Percentiles rank a stretch among this genome's conserved stretches.
Evolutionary conservation across 2,888 invertebrate genomes (phyloP).

Genomic region (Sinelater perroti): DNA sequence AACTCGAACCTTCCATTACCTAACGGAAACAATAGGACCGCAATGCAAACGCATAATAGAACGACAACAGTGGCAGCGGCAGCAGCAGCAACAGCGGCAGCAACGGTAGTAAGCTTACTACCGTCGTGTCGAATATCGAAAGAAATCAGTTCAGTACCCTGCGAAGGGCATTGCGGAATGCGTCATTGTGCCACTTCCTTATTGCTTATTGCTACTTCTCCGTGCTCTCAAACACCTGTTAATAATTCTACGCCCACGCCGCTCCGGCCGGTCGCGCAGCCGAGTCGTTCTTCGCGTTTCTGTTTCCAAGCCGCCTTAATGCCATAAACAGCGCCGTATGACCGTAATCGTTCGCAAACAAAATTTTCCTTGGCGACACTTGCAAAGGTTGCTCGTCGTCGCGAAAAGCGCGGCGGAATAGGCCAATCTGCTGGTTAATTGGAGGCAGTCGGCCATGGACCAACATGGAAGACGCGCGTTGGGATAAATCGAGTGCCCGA

Average conservation of each 20-base stretch:
- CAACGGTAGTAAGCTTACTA: slow-evolving; percentile 19
- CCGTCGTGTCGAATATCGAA: slow-evolving; percentile 38
- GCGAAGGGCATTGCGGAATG: slow-evolving; percentile 37
- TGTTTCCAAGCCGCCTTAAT: slow-evolving; percentile 19
- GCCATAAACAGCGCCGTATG: slow-evolving; percentile 27
- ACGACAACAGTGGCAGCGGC: too few species aligned
- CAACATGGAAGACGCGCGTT: too few species aligned
- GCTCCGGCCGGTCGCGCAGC: slow-evolving; percentile 15
- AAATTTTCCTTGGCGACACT: neutral
- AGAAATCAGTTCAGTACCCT: slow-evolving; percentile 40
- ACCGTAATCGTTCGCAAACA: slow-evolving; percentile 18
- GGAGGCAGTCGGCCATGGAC: too few species aligned
- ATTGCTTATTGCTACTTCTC: slow-evolving; percentile 36
- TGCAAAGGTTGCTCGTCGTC: neutral
- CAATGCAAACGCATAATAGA: too few species aligned
- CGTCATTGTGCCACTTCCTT: slow-evolving; percentile 38
- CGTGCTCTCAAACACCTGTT: slow-evolving; percentile 37
- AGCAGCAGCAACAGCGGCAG: too few species aligned
- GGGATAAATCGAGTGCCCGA: too few species aligned
- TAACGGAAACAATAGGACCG: too few species aligned
- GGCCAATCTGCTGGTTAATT: too few species aligned
- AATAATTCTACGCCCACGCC: slow-evolving; percentile 36
- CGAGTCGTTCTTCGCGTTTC: slow-evolving; percentile 27
- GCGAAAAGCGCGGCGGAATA: neutral
- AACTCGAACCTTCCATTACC: too few species aligned